Conservation (phyloP, 2,113 vertebrate genomes). For the Ictidomys tridecemlineatus region DNA sequence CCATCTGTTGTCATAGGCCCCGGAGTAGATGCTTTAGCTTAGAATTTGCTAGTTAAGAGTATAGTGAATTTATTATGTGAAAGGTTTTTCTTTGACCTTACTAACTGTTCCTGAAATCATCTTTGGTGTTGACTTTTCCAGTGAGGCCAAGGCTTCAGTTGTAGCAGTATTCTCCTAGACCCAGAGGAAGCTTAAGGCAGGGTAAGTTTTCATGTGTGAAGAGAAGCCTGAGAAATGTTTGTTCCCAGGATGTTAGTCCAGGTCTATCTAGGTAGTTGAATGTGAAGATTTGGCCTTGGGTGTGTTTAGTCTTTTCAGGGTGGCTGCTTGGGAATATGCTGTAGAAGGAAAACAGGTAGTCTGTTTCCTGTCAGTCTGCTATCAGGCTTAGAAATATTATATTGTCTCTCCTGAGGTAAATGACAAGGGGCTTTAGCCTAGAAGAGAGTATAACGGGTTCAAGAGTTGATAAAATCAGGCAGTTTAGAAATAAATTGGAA, state of each 20-base stretch:
- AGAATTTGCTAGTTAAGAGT: neutral
- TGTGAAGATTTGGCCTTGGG: neutral
- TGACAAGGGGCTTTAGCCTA: neutral
- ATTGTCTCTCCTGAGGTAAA: neutral
- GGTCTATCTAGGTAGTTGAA: neutral
- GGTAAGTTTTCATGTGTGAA: neutral
- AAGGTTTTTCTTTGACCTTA: neutral
- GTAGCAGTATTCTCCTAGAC: neutral
- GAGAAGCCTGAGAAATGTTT: neutral
- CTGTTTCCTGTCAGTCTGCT: neutral
- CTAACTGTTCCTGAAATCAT: neutral
- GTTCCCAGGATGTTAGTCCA: neutral
- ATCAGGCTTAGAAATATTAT: neutral
- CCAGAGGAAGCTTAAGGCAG: neutral
- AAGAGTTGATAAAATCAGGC: neutral
- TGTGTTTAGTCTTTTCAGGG: neutral
- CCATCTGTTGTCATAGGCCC: neutral
- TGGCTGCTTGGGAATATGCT: neutral
- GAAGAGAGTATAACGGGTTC: constrained; percentile 7
- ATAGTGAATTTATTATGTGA: neutral
- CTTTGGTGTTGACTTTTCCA: neutral
- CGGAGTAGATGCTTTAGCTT: neutral
- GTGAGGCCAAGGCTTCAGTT: neutral
- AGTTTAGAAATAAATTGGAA: constrained; percentile 35
- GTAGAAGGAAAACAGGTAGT: neutral